Evolutionary conservation across 1,140 invertebrate genomes (phyloP), one percentile per base, ranked within the genome.

Genomic region (Calephelis virginiensis): DNA sequence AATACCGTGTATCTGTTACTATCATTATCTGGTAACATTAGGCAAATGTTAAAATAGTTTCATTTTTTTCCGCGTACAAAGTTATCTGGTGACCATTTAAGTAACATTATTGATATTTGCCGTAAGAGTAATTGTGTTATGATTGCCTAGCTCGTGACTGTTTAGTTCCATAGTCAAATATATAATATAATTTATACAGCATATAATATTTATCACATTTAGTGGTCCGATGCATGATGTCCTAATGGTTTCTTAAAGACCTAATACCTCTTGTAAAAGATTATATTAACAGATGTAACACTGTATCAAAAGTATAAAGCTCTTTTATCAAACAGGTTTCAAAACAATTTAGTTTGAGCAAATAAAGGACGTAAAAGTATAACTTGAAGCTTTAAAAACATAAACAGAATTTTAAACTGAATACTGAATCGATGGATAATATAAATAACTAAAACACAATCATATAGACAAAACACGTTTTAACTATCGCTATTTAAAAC

Each of bases 191-290:
- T 59, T 59, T 59, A 59, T 59, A 59, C 56, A 59, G 37, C 37
- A 38, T 59, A 59, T 17, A 59, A 12, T 56, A 56, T 59, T 59
- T 59, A 59, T 59, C 56, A 59, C 56, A 59, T 59, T 59, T 28
- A 59, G 28, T 59, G 56, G 56, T 59, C 37, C 56, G 37, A 59
- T 59, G 37, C 10, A 59, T n/a, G 56, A 59, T 38, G 56, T 38
- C 37, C 37, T 59, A 37, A 59, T 8, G 12, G 12, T 40, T 59
- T 59, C 28, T 8, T 59, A 59, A 59, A 12, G 37, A 59, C 28
- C 28, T 38, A 13, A 59, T 59, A 38, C 10, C 37, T 59, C n/a
- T 59, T 11, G 28, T 59, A 12, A 38, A 38, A 59, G 37, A 59
- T 28, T 59, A 59, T 12, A 59, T 37, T 8, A 8, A 37, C n/a